phyloP scores from a whole-genome alignment of 2,888 invertebrate genomes.

The Sipunculus nudus region DNA sequence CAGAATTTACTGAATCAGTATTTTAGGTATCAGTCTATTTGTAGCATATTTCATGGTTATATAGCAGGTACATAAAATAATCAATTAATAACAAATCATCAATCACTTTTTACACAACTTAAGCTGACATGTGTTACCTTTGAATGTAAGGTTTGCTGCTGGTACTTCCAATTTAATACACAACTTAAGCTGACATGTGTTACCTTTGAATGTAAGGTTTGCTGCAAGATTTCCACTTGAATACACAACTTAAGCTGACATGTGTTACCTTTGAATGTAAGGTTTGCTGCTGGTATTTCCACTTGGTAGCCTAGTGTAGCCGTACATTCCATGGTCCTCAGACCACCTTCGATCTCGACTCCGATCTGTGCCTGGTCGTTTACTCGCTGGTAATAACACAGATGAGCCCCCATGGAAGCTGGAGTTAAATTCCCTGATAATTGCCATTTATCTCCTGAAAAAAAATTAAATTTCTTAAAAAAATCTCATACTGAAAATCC shows the following conservation, averaged over 20 bases:
- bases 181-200: no score
- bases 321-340: conserved; percentile 88
- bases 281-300: conserved; percentile 93
- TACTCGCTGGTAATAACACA: conserved; percentile 94
- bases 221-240: conserved; percentile 96
- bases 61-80: no score
- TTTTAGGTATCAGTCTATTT: no score
- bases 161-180: conserved; percentile 94
- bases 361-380: conserved; percentile 90
- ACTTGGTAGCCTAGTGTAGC: conserved; percentile 94
- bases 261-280: conserved; percentile 89
- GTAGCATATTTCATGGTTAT: no score
- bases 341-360: conserved; percentile 92
- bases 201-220: conserved; percentile 92
- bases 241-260: no score
- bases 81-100: no score
- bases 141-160: conserved; percentile 91
- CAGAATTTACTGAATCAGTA: no score
- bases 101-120: no score
- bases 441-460: conserved; percentile 69
- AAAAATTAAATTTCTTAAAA: no score
- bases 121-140: no score
- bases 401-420: conserved; percentile 81
- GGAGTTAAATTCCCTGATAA: conserved; percentile 67
- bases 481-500: background rate